Evolutionary conservation across 2,888 invertebrate genomes (phyloP), one percentile per base, ranked within the genome.

Genomic region (Acronicta psi): DNA sequence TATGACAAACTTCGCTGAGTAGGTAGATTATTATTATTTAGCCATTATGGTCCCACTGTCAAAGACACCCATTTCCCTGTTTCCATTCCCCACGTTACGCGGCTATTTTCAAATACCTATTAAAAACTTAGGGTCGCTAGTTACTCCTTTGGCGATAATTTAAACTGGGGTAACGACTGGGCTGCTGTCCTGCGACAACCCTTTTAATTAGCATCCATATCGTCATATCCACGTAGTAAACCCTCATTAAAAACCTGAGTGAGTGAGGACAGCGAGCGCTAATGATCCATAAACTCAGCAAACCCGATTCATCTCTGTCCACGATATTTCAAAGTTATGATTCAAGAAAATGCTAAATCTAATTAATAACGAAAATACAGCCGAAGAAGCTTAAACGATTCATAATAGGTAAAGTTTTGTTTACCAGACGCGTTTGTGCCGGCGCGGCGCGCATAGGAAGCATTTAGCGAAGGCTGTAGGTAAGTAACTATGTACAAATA

Each of bases 351-450:
- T 51, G 40, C 49, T 71, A 62, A 62, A 71, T 60, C 52, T 57
- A 71, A 69, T 71, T 65, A 73, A 62, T 46, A 69, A 68, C 47
- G 56, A 17, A 7, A 52, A 55, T 47, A 38, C 61, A 41, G 40
- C 47, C 46, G 41, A 51, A 50, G 41, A 51, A 50, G 64, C 70
- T 67, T 73, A 78, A 77, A 69, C 69, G 68, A 60, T 75, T 68
- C 51, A 60, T 77, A 78, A 78, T 77, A 69, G 67, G 47, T 47
- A 70, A 79, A 80, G 67, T 77, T 74, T 53, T 13, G 54, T 52
- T 53, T 57, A 77, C 62, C 77, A 67, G 60, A 60, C 17, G 47
- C 53, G 56, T 44, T 42, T 36, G 50, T 59, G 49, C 49, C 18
- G 11, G 60, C 52, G 54, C 18, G 11, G 60, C 52, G 54, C 51